A percentile compares a stretch with the other conserved stretches of the same genome.
These are phyloP conservation scores for Rattus norvegicus DNA, from an alignment of 2,113 vertebrate genomes.

Conservation along the genomic window DNA sequence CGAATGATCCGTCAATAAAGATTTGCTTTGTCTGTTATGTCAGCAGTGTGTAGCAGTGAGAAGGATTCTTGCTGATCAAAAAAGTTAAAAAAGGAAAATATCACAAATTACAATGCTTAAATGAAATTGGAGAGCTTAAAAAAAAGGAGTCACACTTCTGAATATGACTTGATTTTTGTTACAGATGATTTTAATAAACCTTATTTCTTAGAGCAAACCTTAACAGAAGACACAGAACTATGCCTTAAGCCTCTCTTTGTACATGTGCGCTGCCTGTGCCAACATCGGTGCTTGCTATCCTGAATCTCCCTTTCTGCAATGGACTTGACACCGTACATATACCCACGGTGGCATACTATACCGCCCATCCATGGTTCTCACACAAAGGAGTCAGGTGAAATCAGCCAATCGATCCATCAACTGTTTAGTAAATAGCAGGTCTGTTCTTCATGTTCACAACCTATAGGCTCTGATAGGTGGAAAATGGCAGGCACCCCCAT, in stretches of 20 bases:
- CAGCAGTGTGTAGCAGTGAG: not conserved
- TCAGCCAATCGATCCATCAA: too few relatives aligned
- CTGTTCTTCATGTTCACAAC: not conserved
- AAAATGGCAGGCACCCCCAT: too few relatives aligned
- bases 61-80: not conserved
- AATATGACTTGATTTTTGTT: not conserved
- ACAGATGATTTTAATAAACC: not conserved
- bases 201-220: slow-evolving; percentile 6
- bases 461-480: not conserved
- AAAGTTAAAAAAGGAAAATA: slow-evolving; percentile 31
- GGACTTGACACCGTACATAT: not conserved
- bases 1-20: not conserved
- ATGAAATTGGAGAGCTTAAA: not conserved
- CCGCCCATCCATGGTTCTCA: not conserved
- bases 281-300: not conserved
- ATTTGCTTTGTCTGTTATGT: not conserved
- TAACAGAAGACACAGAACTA: not conserved
- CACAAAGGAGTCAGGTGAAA: too few relatives aligned
- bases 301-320: too few relatives aligned
- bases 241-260: not conserved
- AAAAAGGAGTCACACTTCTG: not conserved
- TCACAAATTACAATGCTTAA: slow-evolving; percentile 7
- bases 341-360: not conserved
- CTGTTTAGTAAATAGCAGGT: not conserved
- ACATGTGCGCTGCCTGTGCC: not conserved